These are phyloP conservation scores for Schizopygopsis malacanthus DNA, from an alignment of 2,797 vertebrate species.

Conservation along the genomic window DNA sequence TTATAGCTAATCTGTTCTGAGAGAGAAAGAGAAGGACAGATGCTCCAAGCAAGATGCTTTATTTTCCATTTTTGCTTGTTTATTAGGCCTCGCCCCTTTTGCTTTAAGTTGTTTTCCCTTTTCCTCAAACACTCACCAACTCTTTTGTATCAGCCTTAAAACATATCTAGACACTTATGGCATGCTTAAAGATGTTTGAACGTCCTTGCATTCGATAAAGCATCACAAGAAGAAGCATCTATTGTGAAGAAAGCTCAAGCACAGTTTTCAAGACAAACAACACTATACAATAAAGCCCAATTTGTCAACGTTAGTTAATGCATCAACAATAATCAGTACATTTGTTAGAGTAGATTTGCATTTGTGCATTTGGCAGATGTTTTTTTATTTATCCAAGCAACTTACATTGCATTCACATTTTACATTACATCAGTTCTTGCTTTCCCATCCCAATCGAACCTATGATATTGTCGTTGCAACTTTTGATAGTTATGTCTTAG, in stretches of 20 bases:
- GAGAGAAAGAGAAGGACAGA: slow-evolving; percentile 31
- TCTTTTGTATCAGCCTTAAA: slow-evolving; percentile 1
- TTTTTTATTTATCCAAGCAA: neutral
- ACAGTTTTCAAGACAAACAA: neutral
- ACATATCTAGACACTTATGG: neutral
- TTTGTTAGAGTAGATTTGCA: neutral
- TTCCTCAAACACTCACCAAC: neutral
- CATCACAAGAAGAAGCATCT: neutral
- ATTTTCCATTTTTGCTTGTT: slow-evolving; percentile 27
- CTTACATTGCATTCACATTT: neutral
- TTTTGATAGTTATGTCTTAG: neutral
- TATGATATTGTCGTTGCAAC: neutral
- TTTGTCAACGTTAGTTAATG: neutral
- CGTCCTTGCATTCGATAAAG: neutral
- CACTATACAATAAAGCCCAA: too few relatives aligned
- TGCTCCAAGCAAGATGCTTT: neutral
- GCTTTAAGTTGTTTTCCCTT: neutral
- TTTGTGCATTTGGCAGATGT: neutral
- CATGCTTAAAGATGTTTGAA: neutral
- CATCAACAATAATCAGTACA: neutral
- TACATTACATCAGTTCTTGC: neutral
- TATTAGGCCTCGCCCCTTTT: slow-evolving; percentile 19
- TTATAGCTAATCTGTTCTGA: slow-evolving; percentile 38
- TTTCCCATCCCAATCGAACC: neutral
- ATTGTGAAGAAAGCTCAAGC: neutral